Conservation (phyloP, 2,888 invertebrate species). For the Amblyjoppa fuscipennis region DNA sequence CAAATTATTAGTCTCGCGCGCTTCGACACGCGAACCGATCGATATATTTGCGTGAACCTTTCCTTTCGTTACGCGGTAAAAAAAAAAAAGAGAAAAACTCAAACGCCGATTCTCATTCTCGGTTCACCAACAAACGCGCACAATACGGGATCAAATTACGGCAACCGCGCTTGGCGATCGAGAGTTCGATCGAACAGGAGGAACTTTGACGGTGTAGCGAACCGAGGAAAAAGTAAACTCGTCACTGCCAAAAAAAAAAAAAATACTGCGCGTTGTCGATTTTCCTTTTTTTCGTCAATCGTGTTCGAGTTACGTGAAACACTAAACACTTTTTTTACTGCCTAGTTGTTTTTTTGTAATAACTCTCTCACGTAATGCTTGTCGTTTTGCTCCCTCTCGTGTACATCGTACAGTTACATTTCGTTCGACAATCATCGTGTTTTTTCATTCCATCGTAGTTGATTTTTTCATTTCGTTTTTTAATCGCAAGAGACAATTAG, state of each 20-base stretch:
- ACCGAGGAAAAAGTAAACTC: slow-evolving; percentile 58
- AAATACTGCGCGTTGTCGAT: slow-evolving; percentile 67
- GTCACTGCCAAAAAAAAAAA: slow-evolving; percentile 73
- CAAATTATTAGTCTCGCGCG: slow-evolving; percentile 70
- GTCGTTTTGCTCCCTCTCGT: slow-evolving; percentile 17
- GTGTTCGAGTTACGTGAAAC: slow-evolving; percentile 19
- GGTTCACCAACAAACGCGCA: slow-evolving; percentile 54
- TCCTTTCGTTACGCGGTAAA: slow-evolving; percentile 26
- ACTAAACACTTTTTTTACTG: slow-evolving; percentile 43
- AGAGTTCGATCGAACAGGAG: slow-evolving; percentile 54
- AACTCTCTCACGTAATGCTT: neutral
- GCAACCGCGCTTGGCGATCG: slow-evolving; percentile 55
- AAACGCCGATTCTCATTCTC: slow-evolving; percentile 39
- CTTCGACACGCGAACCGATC: slow-evolving; percentile 62
- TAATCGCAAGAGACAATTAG: neutral
- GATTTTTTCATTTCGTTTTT: neutral
- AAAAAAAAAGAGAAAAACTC: neutral
- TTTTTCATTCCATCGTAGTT: neutral
- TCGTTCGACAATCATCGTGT: slow-evolving; percentile 7
- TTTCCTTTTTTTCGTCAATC: slow-evolving; percentile 44
- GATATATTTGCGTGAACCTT: slow-evolving; percentile 53
- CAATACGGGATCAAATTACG: slow-evolving; percentile 53
- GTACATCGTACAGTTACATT: slow-evolving; percentile 15
- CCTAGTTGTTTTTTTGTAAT: slow-evolving; percentile 37
- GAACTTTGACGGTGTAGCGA: slow-evolving; percentile 43